Conservation (phyloP, 1,140 invertebrate genomes). For the Hermatobates lingyangjiaoensis region DNA sequence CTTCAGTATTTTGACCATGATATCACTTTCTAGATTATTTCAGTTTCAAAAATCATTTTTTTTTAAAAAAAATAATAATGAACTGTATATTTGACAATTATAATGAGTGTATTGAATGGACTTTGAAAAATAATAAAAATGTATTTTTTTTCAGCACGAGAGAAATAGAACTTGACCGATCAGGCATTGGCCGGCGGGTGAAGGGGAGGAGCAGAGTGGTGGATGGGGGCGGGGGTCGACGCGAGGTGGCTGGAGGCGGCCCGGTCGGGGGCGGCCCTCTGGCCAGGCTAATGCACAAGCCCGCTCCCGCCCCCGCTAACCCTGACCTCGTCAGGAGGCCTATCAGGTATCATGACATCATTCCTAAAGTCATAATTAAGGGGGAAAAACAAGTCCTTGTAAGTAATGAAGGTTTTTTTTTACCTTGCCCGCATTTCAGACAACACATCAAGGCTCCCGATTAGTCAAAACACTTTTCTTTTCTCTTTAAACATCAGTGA, state of each 20-base stretch:
- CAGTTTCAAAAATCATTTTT: too few relatives aligned
- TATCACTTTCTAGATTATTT: too few relatives aligned
- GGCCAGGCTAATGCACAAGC: background rate
- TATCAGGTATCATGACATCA: constrained; percentile 34
- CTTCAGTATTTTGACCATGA: too few relatives aligned
- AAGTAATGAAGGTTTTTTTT: too few relatives aligned
- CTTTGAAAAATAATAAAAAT: background rate
- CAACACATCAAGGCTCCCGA: too few relatives aligned
- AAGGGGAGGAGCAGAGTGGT: constrained; percentile 4
- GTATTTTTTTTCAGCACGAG: constrained; percentile 47
- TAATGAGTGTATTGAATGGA: background rate
- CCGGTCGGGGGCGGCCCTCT: constrained; percentile 19
- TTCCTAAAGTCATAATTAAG: too few relatives aligned
- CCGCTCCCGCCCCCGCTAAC: constrained; percentile 19
- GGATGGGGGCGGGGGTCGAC: constrained; percentile 11
- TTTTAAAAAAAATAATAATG: too few relatives aligned
- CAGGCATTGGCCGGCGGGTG: constrained; percentile 30
- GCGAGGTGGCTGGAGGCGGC: constrained; percentile 13
- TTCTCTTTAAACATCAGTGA: too few relatives aligned
- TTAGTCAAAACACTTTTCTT: too few relatives aligned
- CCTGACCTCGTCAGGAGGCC: constrained; percentile 47
- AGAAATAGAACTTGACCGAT: constrained; percentile 75
- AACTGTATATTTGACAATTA: too few relatives aligned
- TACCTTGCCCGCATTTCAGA: too few relatives aligned
- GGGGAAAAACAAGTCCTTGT: too few relatives aligned